Base-by-base conservation (phyloP, 2,888 invertebrate species). In the Cryptops parisi region DNA sequence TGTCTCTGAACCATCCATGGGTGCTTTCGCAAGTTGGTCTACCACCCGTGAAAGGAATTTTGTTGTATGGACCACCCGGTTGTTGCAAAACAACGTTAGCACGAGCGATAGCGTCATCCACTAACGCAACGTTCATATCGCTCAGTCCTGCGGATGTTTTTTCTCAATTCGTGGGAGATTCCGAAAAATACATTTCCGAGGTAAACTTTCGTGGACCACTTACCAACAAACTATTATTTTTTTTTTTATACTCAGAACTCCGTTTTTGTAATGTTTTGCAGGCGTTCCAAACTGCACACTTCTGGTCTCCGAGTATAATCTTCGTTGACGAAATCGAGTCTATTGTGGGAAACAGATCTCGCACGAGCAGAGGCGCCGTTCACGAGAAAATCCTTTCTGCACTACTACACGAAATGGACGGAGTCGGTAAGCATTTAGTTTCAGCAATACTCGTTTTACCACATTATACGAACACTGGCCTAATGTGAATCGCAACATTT, bases 351-450 rank as follows among this genome's bases (percentile, higher is more conserved):
- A 66, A 65, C 46, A 60, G 71, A 26, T 62, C 65, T 21, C 59
- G 59, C 3, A 60, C 62, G 3, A 61, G 58, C 43, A 57, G 58
- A 44, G 74, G 75, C 48, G 17, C n/a, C 2, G 72, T 77, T 1
- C 77, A 77, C 60, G 73, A 76, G 53, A 71, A 77, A 49, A 74
- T 80, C 40, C 65, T 80, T 22, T 76, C 79, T 2, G 72, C 78
- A 1, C 68, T 80, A 26, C 69, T 80, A 5, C 78, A 76, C 44
- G 78, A 80, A 68, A 78, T 80, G 77, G 80, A 80, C 66, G 80
- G 80, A 12, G 72, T 80, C 55, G 76, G 77, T 26, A 59, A 54
- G n/a, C n/a, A n/a, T n/a, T n/a, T n/a, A n/a, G n/a, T n/a, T n/a
- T n/a, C n/a, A n/a, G n/a, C n/a, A n/a, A n/a, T n/a, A n/a, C n/a